Evolutionary conservation across 2,113 vertebrate genomes (phyloP), one percentile per base, ranked within the genome.

Genomic region (Euleptes europaea): DNA sequence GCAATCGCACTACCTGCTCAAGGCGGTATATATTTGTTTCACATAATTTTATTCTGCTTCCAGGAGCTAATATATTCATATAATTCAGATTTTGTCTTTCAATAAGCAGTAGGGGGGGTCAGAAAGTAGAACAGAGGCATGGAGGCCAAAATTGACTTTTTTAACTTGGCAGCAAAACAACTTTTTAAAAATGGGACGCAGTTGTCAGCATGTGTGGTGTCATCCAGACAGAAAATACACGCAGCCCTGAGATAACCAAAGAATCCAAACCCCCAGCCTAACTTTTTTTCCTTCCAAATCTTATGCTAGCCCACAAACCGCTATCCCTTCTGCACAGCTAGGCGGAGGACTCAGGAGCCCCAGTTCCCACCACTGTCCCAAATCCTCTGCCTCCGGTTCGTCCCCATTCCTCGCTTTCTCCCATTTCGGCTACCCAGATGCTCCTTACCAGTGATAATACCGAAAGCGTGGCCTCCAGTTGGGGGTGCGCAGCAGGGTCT

Each of bases 381-480:
- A 3, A 57, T 23, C 2, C 1, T 35, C 23, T n/a, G 1, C 35
- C 42, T 31, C 1, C 28, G 2, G 14, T 26, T 19, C n/a, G 28
- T 10, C 11, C 0, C 72, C n/a, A 23, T 19, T 2, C 33, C 19
- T n/a, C 5, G n/a, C 3, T 23, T 10, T 35, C 26, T 13, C 26
- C 3, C 1, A 3, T 63, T 63, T 15, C 13, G 14, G 67, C 54
- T 13, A 70, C 4, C 11, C 3, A 4, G 26, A 4, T 4, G 60
- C 40, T 87, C 78, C n/a, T 88, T 92, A 98, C 98, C 98, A 98
- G 93, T 98, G 98, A 88, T 98, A 98, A 91, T 98, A 98, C 90
- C 97, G 97, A 89, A 98, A 98, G 8, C 98, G 97, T 0, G 98
- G 98, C 86, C 98, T 97, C 98, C 98, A 98, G 93, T 98, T 98